Conservation (phyloP, 1,140 invertebrate genomes). For the Bicyclus anynana region DNA sequence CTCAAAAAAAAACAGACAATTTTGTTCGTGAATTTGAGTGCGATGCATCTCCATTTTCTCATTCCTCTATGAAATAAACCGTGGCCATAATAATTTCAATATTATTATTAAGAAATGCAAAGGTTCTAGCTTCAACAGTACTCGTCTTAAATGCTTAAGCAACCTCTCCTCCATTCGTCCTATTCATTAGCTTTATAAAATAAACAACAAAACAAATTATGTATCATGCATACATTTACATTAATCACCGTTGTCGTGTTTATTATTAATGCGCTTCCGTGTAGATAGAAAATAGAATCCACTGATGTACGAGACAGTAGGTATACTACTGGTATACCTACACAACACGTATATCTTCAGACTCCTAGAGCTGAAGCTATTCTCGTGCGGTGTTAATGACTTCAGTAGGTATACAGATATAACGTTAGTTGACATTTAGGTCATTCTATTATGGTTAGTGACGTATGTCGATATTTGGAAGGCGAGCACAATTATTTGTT, state of each 20-base stretch:
- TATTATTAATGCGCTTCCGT: slow-evolving; percentile 36
- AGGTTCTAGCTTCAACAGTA: too few relatives aligned
- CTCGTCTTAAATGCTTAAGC: too few relatives aligned
- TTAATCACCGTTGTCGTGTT: slow-evolving; percentile 4
- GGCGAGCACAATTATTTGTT: slow-evolving; percentile 4
- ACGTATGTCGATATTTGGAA: slow-evolving; percentile 24
- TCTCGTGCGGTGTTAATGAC: slow-evolving; percentile 56
- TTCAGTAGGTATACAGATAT: slow-evolving; percentile 35
- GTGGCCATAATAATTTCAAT: too few relatives aligned
- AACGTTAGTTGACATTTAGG: slow-evolving; percentile 56
- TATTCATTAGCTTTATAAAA: neutral
- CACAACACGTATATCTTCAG: slow-evolving; percentile 34
- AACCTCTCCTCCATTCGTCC: too few relatives aligned
- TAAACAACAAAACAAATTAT: neutral
- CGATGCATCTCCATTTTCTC: too few relatives aligned
- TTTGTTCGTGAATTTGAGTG: too few relatives aligned
- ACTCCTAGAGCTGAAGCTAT: slow-evolving; percentile 37
- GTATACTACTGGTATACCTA: too few relatives aligned
- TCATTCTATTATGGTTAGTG: slow-evolving; percentile 40
- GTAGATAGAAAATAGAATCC: slow-evolving; percentile 30
- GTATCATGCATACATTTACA: neutral
- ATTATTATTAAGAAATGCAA: too few relatives aligned
- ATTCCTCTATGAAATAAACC: too few relatives aligned
- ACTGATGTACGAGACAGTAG: slow-evolving; percentile 17
- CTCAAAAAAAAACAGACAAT: too few relatives aligned